phyloP scores from a whole-genome alignment of 1,140 invertebrate genomes.

The Leptopilina clavipes region DNA sequence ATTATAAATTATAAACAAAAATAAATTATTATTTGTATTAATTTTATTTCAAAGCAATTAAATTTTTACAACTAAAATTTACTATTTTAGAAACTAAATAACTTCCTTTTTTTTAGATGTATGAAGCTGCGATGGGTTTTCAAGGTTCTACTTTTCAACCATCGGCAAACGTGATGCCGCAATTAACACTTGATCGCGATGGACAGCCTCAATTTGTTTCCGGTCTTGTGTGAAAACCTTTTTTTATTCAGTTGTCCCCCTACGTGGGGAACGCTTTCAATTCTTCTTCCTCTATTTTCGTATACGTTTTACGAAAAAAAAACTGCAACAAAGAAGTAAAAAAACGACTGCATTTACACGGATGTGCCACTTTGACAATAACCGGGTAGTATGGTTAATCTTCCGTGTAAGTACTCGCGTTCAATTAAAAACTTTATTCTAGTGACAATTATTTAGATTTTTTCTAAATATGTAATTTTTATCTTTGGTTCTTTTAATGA shows the following conservation, averaged over 20 bases:
- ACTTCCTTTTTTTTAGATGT: slow-evolving; percentile 74
- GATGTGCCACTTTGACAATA: slow-evolving; percentile 71
- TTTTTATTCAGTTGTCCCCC: slow-evolving; percentile 45
- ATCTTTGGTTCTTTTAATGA: not conserved
- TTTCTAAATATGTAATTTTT: not conserved
- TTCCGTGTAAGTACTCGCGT: slow-evolving; percentile 46
- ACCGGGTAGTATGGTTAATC: slow-evolving; percentile 61
- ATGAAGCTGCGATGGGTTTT: slow-evolving; percentile 80
- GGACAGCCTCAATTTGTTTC: slow-evolving; percentile 82
- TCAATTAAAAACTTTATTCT: not conserved
- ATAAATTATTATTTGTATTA: too few relatives aligned
- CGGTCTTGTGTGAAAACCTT: slow-evolving; percentile 78
- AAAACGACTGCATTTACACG: slow-evolving; percentile 55
- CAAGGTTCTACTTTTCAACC: slow-evolving; percentile 85
- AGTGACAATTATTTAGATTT: not conserved
- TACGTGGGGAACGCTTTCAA: slow-evolving; percentile 48
- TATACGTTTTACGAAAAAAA: slow-evolving; percentile 46
- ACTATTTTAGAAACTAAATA: too few relatives aligned
- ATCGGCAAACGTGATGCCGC: slow-evolving; percentile 67
- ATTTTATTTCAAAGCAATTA: too few relatives aligned
- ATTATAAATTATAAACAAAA: too few relatives aligned
- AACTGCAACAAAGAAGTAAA: slow-evolving; percentile 1
- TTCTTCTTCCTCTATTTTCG: slow-evolving; percentile 52
- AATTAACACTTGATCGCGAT: slow-evolving; percentile 78
- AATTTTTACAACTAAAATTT: too few relatives aligned